phyloP scores from a whole-genome alignment of 2,113 vertebrate genomes.

The Sminthopsis crassicaudata region DNA sequence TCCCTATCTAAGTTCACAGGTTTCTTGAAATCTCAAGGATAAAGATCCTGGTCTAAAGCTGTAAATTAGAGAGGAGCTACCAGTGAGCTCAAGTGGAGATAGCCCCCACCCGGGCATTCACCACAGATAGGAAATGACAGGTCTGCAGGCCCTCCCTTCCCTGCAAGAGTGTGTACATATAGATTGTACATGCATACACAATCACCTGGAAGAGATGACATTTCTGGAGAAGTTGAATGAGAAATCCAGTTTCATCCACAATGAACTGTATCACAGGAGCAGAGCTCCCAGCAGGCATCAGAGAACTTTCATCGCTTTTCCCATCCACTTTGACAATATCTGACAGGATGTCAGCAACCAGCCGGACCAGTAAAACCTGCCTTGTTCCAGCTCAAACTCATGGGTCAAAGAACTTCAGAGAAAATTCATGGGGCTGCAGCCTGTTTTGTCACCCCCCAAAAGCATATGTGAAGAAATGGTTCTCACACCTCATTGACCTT shows the following conservation, averaged over 20 bases:
- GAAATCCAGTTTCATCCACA: conserved; percentile 40
- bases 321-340: background rate
- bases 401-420: background rate
- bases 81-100: background rate
- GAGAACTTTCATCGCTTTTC: conserved; percentile 28
- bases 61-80: background rate
- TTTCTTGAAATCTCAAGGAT: background rate
- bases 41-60: background rate
- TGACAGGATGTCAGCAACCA: background rate
- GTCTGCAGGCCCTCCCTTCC: background rate
- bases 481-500: background rate
- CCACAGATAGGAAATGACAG: background rate
- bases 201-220: background rate
- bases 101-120: background rate
- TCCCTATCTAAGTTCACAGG: background rate
- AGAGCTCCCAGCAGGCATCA: conserved; percentile 35
- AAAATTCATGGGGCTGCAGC: background rate
- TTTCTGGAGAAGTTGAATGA: conserved; percentile 39
- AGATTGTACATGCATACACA: background rate
- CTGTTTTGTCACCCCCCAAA: background rate
- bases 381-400: background rate
- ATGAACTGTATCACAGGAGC: background rate
- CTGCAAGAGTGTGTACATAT: background rate
- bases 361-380: background rate
- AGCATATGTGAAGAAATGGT: background rate